Evolutionary conservation across 2,113 vertebrate genomes (phyloP).

Genomic region (Martes martes): DNA sequence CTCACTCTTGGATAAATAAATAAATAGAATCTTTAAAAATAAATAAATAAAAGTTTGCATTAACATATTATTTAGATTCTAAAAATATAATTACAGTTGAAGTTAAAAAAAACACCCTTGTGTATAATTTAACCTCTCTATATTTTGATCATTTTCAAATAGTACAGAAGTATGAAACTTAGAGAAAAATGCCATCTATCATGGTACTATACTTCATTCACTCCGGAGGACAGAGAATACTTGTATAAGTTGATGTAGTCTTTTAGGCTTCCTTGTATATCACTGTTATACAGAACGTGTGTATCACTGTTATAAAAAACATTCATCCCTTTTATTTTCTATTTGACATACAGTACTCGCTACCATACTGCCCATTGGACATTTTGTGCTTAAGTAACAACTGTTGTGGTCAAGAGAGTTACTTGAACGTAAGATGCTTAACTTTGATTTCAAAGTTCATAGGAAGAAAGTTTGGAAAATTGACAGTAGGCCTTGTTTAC

Average conservation of each 20-base stretch:
- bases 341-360: neutral
- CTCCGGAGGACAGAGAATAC: neutral
- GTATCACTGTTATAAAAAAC: neutral
- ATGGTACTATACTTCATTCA: conserved; percentile 17
- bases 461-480: neutral
- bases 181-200: neutral
- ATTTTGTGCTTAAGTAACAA: neutral
- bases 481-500: neutral
- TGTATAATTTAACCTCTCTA: conserved; percentile 27
- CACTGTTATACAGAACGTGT: neutral
- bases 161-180: neutral
- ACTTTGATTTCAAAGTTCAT: conserved; percentile 3
- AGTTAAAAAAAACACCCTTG: neutral
- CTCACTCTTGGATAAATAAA: too few relatives aligned
- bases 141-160: conserved; percentile 37
- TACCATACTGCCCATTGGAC: neutral
- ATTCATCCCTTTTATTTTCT: neutral
- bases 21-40: too few relatives aligned
- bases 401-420: neutral
- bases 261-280: neutral
- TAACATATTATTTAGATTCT: conserved; percentile 67
- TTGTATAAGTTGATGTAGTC: neutral
- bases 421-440: neutral
- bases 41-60: conserved; percentile 30
- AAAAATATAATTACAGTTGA: conserved; percentile 62